Evolutionary conservation across 2,888 invertebrate species (phyloP).

Genomic region (Sceliomorpha sp.): DNA sequence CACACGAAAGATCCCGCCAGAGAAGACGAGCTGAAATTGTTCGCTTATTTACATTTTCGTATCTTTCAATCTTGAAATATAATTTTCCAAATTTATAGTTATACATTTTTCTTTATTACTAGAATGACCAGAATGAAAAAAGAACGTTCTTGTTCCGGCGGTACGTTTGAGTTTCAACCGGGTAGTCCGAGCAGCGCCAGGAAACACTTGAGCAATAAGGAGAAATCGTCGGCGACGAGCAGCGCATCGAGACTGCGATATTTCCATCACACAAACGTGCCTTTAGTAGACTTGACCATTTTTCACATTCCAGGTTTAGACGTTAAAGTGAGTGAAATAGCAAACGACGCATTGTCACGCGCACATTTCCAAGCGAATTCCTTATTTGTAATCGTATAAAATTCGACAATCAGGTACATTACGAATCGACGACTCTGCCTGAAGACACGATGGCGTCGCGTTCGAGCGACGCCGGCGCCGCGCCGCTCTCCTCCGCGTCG

Average conservation of each 20-base stretch:
- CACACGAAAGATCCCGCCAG: constrained; percentile 91
- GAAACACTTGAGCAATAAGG: constrained; percentile 76
- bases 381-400: no score
- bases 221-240: constrained; percentile 72
- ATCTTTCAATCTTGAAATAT: constrained; percentile 3
- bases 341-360: no score
- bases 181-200: constrained; percentile 82
- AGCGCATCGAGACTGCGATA: constrained; percentile 78
- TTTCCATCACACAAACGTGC: constrained; percentile 79
- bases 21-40: constrained; percentile 87
- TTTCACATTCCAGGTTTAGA: constrained; percentile 95
- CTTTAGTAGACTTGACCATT: constrained; percentile 89
- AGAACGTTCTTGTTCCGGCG: constrained; percentile 86
- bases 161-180: constrained; percentile 82
- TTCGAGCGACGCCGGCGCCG: constrained; percentile 70
- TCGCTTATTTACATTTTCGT: constrained; percentile 60
- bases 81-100: no score
- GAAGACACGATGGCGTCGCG: constrained; percentile 83
- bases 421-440: constrained; percentile 88
- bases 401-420: constrained; percentile 89
- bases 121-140: constrained; percentile 86
- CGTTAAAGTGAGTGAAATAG: constrained; percentile 89
- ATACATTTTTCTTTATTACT: no score
- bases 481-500: constrained; percentile 68
- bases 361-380: no score